Percentiles rank a stretch among this genome's conserved stretches.
phyloP scores from a whole-genome alignment of 2,113 vertebrate genomes.

The Coracopsis vasa region DNA sequence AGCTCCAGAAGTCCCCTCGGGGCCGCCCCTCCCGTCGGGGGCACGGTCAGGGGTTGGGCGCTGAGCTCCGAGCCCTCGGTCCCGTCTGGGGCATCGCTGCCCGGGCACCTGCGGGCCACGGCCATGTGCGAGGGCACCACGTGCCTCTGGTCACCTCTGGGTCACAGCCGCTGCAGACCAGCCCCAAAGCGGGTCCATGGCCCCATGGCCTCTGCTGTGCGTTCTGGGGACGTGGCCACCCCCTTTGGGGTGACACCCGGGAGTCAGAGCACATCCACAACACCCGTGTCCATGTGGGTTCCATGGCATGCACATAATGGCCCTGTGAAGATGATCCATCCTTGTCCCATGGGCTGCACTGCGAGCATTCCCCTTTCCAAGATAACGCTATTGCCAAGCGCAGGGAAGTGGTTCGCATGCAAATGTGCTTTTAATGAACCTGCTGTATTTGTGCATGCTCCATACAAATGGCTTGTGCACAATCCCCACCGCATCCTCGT shows the following conservation, averaged over 20 bases:
- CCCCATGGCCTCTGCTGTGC: rapidly evolving
- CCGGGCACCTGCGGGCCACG: too few species aligned
- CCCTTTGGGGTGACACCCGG: neutral
- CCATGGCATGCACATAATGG: rapidly evolving
- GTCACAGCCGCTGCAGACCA: neutral
- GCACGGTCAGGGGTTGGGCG: rapidly evolving
- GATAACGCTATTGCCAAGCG: rapidly evolving
- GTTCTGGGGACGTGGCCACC: neutral
- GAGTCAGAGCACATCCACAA: neutral
- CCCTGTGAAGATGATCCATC: rapidly evolving
- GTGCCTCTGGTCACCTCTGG: neutral
- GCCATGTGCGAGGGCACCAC: too few species aligned
- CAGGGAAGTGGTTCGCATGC: rapidly evolving
- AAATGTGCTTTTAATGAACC: neutral
- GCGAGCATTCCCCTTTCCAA: neutral
- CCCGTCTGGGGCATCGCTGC: rapidly evolving
- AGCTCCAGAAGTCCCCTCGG: neutral
- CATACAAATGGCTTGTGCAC: rapidly evolving
- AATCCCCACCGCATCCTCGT: rapidly evolving
- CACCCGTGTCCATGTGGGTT: rapidly evolving
- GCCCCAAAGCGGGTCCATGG: neutral
- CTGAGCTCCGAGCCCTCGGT: neutral
- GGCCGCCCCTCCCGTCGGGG: neutral
- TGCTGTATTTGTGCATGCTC: rapidly evolving
- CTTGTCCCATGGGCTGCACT: neutral